Evolutionary conservation across 1,140 invertebrate species (phyloP).

Genomic region (Coelopa frigida): DNA sequence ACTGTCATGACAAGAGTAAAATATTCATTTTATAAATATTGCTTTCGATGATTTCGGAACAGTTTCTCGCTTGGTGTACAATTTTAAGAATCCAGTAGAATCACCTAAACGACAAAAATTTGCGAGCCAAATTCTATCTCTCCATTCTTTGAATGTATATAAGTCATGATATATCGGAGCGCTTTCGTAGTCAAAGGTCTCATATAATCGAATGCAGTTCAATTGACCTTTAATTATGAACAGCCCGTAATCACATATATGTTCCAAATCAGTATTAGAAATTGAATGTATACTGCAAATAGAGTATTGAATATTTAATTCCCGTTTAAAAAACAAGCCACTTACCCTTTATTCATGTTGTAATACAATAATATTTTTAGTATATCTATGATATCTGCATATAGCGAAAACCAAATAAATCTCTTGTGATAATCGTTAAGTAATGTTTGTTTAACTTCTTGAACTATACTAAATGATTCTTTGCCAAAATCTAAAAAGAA

Average conservation of each 20-base stretch:
- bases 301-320: not conserved
- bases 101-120: no score
- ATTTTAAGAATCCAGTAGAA: no score
- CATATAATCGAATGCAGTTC: not conserved
- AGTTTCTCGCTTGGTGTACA: no score
- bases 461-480: not conserved
- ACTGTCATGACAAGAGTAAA: no score
- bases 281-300: conserved; percentile 1
- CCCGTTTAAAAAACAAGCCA: not conserved
- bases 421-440: not conserved
- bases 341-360: conserved; percentile 6
- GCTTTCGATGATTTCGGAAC: no score
- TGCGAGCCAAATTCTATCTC: no score
- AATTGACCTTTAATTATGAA: conserved; percentile 3
- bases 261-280: not conserved
- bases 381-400: conserved; percentile 3
- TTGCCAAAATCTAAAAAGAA: conserved; percentile 7
- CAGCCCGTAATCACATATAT: conserved; percentile 6
- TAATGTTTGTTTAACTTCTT: not conserved
- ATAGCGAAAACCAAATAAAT: conserved; percentile 7
- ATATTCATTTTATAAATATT: no score
- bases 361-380: conserved; percentile 9
- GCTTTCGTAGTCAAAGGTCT: not conserved
- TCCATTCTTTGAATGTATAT: conserved; percentile 6
- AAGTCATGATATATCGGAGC: conserved; percentile 1